These are phyloP conservation scores for Lycocerus yunnanus DNA, from an alignment of 2,888 invertebrate genomes.

Conservation along the genomic window DNA sequence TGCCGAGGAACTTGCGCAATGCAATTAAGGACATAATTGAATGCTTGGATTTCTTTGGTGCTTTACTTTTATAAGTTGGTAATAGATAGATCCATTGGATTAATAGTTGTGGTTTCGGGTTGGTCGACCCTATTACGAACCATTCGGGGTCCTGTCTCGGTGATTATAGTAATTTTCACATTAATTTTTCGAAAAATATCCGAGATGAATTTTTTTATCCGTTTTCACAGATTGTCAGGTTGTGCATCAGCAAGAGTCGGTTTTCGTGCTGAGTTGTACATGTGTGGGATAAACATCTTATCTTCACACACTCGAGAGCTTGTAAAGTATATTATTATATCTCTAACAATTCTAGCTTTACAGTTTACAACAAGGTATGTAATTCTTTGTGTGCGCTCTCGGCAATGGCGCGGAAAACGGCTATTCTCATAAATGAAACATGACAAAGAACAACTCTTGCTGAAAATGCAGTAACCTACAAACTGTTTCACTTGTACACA, in stretches of 20 bases:
- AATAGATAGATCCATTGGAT: background rate
- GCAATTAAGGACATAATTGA: background rate
- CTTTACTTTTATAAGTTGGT: background rate
- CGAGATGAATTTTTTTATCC: background rate
- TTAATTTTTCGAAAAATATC: background rate
- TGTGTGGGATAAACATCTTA: constrained; percentile 25
- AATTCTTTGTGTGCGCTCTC: constrained; percentile 32
- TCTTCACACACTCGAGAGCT: constrained; percentile 24
- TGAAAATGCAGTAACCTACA: constrained; percentile 14
- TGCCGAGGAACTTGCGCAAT: too few species aligned
- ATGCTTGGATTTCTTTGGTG: background rate
- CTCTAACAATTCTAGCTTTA: constrained; percentile 25
- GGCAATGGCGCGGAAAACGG: constrained; percentile 33
- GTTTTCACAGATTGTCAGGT: background rate
- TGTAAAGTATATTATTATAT: constrained; percentile 30
- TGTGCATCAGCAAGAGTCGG: background rate
- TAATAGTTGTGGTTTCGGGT: background rate
- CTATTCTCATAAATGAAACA: constrained; percentile 34
- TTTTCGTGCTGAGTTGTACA: constrained; percentile 2
- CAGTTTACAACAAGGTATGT: constrained; percentile 25
- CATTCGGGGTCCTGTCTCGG: background rate
- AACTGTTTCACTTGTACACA: constrained; percentile 28
- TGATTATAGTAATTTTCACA: background rate
- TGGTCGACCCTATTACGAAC: background rate
- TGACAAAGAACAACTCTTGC: constrained; percentile 25